Conservation (phyloP, 2,113 vertebrate genomes). For the Cryptomyrus ogoouensis region DNA sequence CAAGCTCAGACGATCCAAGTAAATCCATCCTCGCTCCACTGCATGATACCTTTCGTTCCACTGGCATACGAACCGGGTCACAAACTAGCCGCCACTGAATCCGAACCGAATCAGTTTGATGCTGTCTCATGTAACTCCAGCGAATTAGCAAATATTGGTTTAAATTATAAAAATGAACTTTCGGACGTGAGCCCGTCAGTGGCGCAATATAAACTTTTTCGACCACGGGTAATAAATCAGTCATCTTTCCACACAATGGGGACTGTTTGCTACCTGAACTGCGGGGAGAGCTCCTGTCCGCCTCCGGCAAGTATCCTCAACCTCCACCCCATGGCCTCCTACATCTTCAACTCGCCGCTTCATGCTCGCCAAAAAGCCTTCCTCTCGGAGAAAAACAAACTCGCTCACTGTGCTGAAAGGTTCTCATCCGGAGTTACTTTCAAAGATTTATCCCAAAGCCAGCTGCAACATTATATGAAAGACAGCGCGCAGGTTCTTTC, state of each 20-base stretch:
- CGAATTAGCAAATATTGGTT: conserved; percentile 75
- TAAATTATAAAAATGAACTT: conserved; percentile 73
- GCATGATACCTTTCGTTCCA: conserved; percentile 92
- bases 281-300: conserved; percentile 70
- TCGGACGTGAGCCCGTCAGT: conserved; percentile 65
- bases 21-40: conserved; percentile 76
- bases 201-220: conserved; percentile 89
- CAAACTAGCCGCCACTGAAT: conserved; percentile 66
- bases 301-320: conserved; percentile 76
- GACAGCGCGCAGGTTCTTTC: conserved; percentile 83
- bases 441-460: conserved; percentile 81
- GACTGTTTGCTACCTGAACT: conserved; percentile 90
- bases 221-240: conserved; percentile 92
- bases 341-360: conserved; percentile 79
- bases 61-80: conserved; percentile 79
- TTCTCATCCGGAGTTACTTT: conserved; percentile 71
- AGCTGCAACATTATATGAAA: conserved; percentile 87
- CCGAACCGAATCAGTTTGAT: conserved; percentile 69
- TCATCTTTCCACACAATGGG: conserved; percentile 86
- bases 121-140: conserved; percentile 61
- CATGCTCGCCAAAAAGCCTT: conserved; percentile 77
- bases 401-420: conserved; percentile 66
- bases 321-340: conserved; percentile 94
- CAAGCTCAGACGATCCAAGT: conserved; percentile 66
- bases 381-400: conserved; percentile 78